These are phyloP conservation scores for Bombus balteatus DNA, from an alignment of 1,140 invertebrate genomes.

Conservation along the genomic window DNA sequence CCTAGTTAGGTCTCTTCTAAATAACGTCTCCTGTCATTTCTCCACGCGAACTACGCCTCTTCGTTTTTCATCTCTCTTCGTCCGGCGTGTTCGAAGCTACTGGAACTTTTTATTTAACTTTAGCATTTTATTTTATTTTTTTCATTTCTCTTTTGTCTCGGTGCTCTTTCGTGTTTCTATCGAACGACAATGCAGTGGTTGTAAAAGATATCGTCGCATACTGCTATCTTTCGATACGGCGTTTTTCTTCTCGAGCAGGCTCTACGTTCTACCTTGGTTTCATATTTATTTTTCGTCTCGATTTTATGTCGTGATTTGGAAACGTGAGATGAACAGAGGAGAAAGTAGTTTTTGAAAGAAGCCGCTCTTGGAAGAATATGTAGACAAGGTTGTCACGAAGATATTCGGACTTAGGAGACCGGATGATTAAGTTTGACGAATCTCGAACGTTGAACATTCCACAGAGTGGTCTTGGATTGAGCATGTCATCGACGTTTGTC, in stretches of 20 bases:
- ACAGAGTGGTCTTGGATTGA: constrained; percentile 11
- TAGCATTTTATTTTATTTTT: not conserved
- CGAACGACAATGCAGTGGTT: no score
- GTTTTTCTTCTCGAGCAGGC: no score
- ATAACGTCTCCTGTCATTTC: not conserved
- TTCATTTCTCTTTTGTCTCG: no score
- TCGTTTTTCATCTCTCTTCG: not conserved
- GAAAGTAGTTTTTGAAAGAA: not conserved
- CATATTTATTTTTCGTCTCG: no score
- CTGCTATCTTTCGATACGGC: no score
- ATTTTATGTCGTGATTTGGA: no score
- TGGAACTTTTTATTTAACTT: not conserved
- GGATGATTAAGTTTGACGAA: constrained; percentile 42
- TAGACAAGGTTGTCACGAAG: constrained; percentile 12
- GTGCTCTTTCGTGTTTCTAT: not conserved
- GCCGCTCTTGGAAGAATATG: not conserved
- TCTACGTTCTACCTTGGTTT: no score
- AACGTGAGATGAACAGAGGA: no score
- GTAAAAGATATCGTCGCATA: no score
- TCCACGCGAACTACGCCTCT: not conserved
- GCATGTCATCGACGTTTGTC: constrained; percentile 47
- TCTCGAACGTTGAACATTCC: constrained; percentile 31
- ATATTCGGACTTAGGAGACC: constrained; percentile 1
- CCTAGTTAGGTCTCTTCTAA: not conserved
- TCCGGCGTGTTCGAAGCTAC: not conserved